Base-by-base conservation (phyloP, 2,888 invertebrate species). In the Stegophylla sp. region DNA sequence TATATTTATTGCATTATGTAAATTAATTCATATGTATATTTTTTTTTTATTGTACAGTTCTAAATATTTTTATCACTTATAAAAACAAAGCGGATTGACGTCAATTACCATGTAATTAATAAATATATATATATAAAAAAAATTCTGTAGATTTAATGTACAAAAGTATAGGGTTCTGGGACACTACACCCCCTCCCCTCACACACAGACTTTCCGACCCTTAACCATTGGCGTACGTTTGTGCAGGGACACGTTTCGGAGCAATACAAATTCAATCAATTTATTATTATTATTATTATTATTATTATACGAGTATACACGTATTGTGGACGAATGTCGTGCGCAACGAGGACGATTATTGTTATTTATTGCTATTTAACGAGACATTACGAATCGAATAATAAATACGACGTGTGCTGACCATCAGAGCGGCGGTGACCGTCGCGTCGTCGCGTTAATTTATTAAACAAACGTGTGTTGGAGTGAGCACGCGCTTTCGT, bases 311-410 rank as follows among this genome's bases (percentile, higher is more conserved):
- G 20, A 28, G 53, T 56, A 23, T 56, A 28, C 45, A 28, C 45
- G 28, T n/a, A 43, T 10, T 56, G 56, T 26, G 41, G 23, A 56
- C 17, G 20, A 41, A 56, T 9, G 20, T 20, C 10, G 9, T 53
- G 1, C 15, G 15, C n/a, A n/a, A n/a, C n/a, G 48, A 15, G 15
- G 3, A 64, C 43, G 20, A 26, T 67, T 48, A n/a, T 74, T 63
- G 61, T 74, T 74, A 63, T 74, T 74, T 48, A 74, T 63, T 28
- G 61, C 34, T 48, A 48, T 63, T 74, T 74, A 63, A 74, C 74
- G 63, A 74, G 74, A 74, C 74, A 48, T 74, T 34, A 48, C 48
- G 61, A 23, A 74, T 48, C 15, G 74, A 28, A 34, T 15, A 20
- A 28, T n/a, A 56, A 53, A 17, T 17, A 34, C 0, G 41, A 17